Conservation (phyloP, 2,113 vertebrate genomes). For the Pseudorasbora parva region DNA sequence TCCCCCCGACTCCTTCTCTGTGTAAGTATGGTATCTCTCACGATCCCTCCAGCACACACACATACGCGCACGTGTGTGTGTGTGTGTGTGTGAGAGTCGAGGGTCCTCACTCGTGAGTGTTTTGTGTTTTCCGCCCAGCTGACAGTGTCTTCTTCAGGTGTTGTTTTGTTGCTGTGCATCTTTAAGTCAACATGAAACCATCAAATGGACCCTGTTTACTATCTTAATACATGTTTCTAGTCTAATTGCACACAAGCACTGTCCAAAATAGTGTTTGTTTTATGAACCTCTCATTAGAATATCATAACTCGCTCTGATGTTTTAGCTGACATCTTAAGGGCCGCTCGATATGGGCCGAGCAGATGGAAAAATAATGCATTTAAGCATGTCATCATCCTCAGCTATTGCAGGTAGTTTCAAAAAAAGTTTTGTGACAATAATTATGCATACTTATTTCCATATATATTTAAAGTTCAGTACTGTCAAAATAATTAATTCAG, state of each 20-base stretch:
- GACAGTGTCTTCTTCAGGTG: too few species aligned
- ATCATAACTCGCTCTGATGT: too few species aligned
- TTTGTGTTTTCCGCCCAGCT: background rate
- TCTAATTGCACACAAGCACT: background rate
- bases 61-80: conserved; percentile 21
- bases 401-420: too few species aligned
- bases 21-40: conserved; percentile 90
- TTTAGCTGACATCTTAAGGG: too few species aligned
- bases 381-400: too few species aligned
- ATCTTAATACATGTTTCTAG: background rate
- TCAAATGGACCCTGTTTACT: background rate
- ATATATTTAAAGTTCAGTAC: too few species aligned
- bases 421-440: too few species aligned
- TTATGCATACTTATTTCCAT: too few species aligned
- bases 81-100: conserved; percentile 13
- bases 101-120: conserved; percentile 22
- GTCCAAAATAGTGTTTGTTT: background rate
- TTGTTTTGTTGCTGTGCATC: background rate
- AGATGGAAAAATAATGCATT: too few species aligned
- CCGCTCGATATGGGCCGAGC: too few species aligned
- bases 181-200: background rate
- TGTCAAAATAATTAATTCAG: too few species aligned
- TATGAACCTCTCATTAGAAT: background rate
- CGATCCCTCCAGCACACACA: conserved; percentile 24
- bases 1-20: conserved; percentile 97